A percentile compares a stretch with the other conserved stretches of the same genome.
Evolutionary conservation across 1,140 invertebrate species (phyloP).

Genomic region (Gryon sp.): DNA sequence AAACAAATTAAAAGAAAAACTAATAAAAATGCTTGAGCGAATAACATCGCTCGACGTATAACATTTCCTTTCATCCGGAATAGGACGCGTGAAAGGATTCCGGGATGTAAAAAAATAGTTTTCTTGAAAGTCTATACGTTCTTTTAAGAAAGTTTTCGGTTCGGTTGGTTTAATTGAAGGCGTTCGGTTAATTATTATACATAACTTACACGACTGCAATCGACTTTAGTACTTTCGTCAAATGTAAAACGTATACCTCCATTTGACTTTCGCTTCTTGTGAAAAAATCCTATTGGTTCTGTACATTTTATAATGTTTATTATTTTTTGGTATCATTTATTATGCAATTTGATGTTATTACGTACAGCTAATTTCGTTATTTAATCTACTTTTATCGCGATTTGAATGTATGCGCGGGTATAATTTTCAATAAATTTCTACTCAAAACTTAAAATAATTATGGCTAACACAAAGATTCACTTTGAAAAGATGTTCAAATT

Average conservation of each 20-base stretch:
- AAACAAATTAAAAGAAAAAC: conserved; percentile 12
- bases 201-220: conserved; percentile 35
- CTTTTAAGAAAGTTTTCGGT: conserved; percentile 63
- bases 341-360: too few relatives aligned
- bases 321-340: too few relatives aligned
- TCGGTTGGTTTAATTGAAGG: conserved; percentile 56
- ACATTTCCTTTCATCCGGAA: conserved; percentile 30
- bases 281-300: conserved; percentile 30
- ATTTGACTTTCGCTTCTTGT: conserved; percentile 39
- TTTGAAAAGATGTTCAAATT: too few relatives aligned
- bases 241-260: conserved; percentile 12
- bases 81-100: conserved; percentile 52
- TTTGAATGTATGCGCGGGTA: too few relatives aligned
- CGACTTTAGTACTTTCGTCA: conserved; percentile 48
- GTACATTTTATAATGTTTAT: too few relatives aligned
- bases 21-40: conserved; percentile 34
- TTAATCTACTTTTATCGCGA: too few relatives aligned
- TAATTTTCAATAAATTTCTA: too few relatives aligned
- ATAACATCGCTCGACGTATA: conserved; percentile 29
- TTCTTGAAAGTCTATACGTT: conserved; percentile 51
- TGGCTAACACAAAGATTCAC: too few relatives aligned
- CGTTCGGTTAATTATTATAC: conserved; percentile 50
- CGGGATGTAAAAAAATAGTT: conserved; percentile 37
- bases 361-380: too few relatives aligned
- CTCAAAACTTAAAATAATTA: too few relatives aligned